phyloP scores from a whole-genome alignment of 2,888 invertebrate species.

The Andrena dorsata region DNA sequence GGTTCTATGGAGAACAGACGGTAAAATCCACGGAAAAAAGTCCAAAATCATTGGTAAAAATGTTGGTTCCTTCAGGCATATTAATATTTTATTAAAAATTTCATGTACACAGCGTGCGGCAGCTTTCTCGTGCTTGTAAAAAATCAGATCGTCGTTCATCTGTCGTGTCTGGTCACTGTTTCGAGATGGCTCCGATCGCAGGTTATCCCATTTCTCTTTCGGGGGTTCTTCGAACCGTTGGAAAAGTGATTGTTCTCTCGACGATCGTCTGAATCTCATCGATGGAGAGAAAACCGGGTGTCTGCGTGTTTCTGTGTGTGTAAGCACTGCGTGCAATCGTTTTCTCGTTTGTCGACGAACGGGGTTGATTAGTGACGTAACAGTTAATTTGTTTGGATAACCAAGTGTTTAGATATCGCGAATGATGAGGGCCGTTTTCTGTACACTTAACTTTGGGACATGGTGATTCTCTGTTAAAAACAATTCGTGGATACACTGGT shows the following conservation, averaged over 20 bases:
- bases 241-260: slow-evolving; percentile 49
- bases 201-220: slow-evolving; percentile 16
- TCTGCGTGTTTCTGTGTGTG: background rate
- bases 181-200: slow-evolving; percentile 33
- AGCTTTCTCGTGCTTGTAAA: slow-evolving; percentile 42
- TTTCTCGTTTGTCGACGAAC: slow-evolving; percentile 20
- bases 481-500: background rate
- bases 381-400: slow-evolving; percentile 18
- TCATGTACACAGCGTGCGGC: slow-evolving; percentile 35
- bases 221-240: slow-evolving; percentile 18
- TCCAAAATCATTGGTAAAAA: slow-evolving; percentile 25
- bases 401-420: background rate
- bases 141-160: slow-evolving; percentile 4
- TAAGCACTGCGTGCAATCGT: slow-evolving; percentile 8
- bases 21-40: background rate
- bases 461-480: background rate
- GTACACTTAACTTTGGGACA: background rate
- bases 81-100: slow-evolving; percentile 47
- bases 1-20: slow-evolving; percentile 1
- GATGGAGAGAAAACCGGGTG: slow-evolving; percentile 25
- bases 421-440: background rate
- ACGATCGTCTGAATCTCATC: slow-evolving; percentile 41
- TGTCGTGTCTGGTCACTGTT: slow-evolving; percentile 35
- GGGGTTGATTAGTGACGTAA: background rate
- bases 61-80: slow-evolving; percentile 28